phyloP scores from a whole-genome alignment of 2,113 vertebrate genomes.

The Tylochromis polylepis region DNA sequence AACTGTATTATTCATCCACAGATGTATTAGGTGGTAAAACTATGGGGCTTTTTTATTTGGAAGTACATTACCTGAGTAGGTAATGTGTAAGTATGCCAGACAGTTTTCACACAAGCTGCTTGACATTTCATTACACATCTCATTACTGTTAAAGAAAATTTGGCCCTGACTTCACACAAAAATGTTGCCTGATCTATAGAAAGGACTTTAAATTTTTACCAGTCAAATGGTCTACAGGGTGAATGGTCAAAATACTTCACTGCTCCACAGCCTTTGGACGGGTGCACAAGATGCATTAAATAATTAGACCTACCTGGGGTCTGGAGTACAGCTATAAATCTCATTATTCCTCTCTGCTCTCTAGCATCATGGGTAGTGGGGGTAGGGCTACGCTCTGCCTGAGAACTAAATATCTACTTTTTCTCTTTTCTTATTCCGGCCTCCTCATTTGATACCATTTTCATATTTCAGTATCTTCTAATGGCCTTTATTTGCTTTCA shows the following conservation, averaged over 20 bases:
- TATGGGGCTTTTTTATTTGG: background rate
- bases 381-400: conserved; percentile 17
- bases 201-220: background rate
- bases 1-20: background rate
- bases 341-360: conserved; percentile 37
- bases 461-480: background rate
- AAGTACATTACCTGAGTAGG: background rate
- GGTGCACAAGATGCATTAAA: conserved; percentile 28
- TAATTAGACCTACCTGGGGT: conserved; percentile 35
- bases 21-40: background rate
- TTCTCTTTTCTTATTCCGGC: background rate
- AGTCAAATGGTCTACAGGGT: background rate
- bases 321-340: conserved; percentile 20
- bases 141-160: background rate
- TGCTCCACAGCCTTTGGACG: background rate
- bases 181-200: background rate
- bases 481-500: background rate
- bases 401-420: background rate
- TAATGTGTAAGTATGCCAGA: background rate
- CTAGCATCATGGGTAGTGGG: background rate
- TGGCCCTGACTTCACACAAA: background rate
- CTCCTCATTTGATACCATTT: background rate
- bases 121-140: background rate
- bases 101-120: background rate
- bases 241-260: background rate